Conservation (phyloP, 2,888 invertebrate species). For the Erynnis tages region DNA sequence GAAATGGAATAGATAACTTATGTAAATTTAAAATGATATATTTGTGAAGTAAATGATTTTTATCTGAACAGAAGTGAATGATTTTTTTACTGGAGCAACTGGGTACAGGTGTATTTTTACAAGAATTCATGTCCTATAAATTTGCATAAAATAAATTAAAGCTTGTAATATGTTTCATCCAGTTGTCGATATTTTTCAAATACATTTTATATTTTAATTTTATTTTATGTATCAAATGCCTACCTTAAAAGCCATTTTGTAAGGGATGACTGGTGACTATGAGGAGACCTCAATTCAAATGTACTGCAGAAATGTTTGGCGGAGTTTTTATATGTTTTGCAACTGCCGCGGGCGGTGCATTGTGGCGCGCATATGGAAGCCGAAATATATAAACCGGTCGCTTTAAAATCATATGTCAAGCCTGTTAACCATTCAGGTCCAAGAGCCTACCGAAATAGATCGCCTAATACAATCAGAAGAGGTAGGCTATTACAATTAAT, state of each 20-base stretch:
- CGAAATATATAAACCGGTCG: constrained; percentile 47
- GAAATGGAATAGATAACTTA: constrained; percentile 30
- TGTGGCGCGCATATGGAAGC: constrained; percentile 39
- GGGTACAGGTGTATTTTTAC: too few species aligned
- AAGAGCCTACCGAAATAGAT: constrained; percentile 40
- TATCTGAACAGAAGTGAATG: too few species aligned
- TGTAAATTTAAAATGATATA: background rate
- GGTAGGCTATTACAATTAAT: constrained; percentile 62
- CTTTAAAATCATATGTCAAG: constrained; percentile 42
- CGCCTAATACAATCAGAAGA: constrained; percentile 49
- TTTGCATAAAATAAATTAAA: too few species aligned
- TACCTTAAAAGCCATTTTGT: constrained; percentile 73
- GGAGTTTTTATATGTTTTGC: constrained; percentile 61
- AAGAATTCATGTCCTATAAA: too few species aligned
- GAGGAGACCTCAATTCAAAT: constrained; percentile 65
- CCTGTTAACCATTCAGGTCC: constrained; percentile 27
- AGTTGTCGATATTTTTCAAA: too few species aligned
- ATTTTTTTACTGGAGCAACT: too few species aligned
- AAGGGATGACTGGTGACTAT: constrained; percentile 49
- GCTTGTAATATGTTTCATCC: too few species aligned
- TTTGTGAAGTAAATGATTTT: too few species aligned
- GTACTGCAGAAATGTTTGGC: constrained; percentile 49
- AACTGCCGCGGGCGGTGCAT: constrained; percentile 53
- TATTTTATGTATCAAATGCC: constrained; percentile 26
- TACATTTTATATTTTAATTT: too few species aligned